A percentile compares a stretch with the other conserved stretches of the same genome.
Conservation (phyloP, 2,888 invertebrate genomes). For the Quadroppia sp. region DNA sequence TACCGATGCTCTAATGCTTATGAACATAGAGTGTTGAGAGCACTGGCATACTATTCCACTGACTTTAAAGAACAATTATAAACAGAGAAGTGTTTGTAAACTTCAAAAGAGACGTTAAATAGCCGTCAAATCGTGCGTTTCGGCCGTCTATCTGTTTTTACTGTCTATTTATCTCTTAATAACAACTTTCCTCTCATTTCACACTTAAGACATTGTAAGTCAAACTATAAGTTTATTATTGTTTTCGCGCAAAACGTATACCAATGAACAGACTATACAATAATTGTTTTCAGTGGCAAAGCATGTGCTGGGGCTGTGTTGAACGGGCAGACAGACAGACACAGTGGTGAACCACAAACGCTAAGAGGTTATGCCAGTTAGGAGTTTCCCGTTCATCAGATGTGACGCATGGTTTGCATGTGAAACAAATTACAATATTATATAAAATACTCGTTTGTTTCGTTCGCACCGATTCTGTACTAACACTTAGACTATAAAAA, state of each 20-base stretch:
- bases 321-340: slow-evolving; percentile 8
- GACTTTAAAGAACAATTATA: neutral
- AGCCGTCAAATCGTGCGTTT: slow-evolving; percentile 7
- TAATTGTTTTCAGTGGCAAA: neutral
- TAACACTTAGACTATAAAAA: neutral
- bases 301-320: slow-evolving; percentile 15
- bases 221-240: neutral
- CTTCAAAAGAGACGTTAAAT: neutral
- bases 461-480: neutral
- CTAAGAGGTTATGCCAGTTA: slow-evolving; percentile 21
- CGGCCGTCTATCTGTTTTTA: neutral
- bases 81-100: neutral
- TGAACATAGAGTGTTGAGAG: neutral
- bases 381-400: neutral
- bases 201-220: neutral
- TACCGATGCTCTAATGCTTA: neutral
- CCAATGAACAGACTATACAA: neutral
- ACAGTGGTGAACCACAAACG: slow-evolving; percentile 22
- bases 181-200: neutral
- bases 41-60: neutral
- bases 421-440: neutral
- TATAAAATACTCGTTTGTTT: neutral
- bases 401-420: slow-evolving; percentile 24
- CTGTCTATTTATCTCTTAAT: slow-evolving; percentile 6
- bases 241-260: neutral